Percentiles rank a stretch among this genome's conserved stretches.
phyloP scores from a whole-genome alignment of 2,797 vertebrate genomes.

The Gypaetus barbatus region DNA sequence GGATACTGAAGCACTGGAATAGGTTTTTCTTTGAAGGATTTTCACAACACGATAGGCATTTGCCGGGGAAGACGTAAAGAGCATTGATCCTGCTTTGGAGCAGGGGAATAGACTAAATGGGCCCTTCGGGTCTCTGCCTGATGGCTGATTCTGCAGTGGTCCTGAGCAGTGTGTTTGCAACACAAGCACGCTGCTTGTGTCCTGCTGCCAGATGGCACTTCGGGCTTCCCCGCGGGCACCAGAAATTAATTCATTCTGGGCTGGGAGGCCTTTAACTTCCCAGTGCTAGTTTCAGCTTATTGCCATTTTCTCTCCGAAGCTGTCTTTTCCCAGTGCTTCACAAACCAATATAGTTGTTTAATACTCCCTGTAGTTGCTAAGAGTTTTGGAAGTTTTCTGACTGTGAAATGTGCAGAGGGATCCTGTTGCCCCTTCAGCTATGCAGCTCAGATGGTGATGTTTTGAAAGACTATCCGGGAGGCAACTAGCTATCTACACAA shows the following conservation, averaged over 20 bases:
- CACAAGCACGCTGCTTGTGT: background rate
- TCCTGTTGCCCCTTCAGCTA: background rate
- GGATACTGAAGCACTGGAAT: background rate
- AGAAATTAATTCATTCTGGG: conserved; percentile 10
- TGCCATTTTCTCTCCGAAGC: background rate
- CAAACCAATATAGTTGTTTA: background rate
- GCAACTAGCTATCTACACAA: background rate
- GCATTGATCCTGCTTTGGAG: background rate
- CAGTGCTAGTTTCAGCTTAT: background rate
- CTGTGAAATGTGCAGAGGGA: background rate
- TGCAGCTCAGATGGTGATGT: background rate
- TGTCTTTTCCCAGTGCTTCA: background rate
- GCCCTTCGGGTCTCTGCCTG: background rate
- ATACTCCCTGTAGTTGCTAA: background rate
- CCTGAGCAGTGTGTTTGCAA: background rate
- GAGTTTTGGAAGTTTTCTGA: background rate
- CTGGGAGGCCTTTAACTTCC: background rate
- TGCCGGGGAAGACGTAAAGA: background rate
- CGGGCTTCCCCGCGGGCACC: background rate
- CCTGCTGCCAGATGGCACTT: background rate
- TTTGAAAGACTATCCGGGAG: background rate
- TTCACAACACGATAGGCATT: background rate
- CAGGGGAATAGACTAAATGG: background rate
- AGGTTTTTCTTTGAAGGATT: background rate
- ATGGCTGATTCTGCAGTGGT: background rate